Conservation (phyloP, 2,888 invertebrate genomes). For the Acanthoscelides obtectus region DNA sequence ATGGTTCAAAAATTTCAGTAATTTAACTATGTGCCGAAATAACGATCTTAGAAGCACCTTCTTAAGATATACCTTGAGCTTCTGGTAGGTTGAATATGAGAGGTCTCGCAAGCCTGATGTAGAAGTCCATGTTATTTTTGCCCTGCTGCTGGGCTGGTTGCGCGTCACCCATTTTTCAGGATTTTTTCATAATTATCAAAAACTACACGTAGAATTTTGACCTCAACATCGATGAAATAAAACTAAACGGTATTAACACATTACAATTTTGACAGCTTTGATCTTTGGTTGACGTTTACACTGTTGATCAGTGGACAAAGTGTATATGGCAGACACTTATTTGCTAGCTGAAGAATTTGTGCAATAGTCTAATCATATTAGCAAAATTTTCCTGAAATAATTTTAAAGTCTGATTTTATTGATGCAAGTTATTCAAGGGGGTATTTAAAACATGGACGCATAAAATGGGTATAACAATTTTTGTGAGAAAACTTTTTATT, state of each 20-base stretch:
- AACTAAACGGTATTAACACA: neutral
- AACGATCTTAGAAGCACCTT: neutral
- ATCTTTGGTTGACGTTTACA: neutral
- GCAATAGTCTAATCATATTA: no score
- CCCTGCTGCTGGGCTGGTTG: neutral
- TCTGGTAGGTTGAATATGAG: conserved; percentile 43
- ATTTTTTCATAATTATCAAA: neutral
- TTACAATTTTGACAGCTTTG: neutral
- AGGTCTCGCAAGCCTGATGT: conserved; percentile 45
- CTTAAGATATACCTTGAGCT: conserved; percentile 40
- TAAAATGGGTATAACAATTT: no score
- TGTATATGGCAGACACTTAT: neutral
- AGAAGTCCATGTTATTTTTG: conserved; percentile 43
- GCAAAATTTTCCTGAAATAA: no score
- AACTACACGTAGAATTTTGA: neutral
- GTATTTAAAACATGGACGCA: no score
- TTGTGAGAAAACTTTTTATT: no score
- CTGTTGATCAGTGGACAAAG: neutral
- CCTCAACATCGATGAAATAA: neutral
- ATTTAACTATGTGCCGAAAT: neutral
- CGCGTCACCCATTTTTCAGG: neutral
- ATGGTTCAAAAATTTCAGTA: neutral
- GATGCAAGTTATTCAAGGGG: no score
- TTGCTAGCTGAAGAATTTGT: no score
- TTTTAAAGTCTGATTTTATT: no score